Evolutionary conservation across 2,888 invertebrate genomes (phyloP), one percentile per base, ranked within the genome.

Genomic region (Caenorhabditis drosophilae): DNA sequence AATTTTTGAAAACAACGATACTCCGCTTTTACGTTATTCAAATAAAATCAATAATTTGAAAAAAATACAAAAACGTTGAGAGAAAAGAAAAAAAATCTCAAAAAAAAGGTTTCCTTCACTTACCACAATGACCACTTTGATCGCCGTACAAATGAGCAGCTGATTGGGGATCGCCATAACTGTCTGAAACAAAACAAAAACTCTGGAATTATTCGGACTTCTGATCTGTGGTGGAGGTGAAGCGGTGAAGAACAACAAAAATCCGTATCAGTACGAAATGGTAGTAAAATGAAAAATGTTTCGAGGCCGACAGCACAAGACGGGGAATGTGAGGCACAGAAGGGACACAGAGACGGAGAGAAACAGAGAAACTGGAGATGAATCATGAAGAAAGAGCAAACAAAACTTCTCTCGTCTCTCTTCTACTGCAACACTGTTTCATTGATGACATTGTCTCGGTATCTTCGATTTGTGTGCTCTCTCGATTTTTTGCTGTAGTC

Each of bases 81-180:
- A 31, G 31, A 12, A 31, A 31, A 31, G 6, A 31, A 6, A 12
- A 12, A 9, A 31, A 9, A 31, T 31, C 31, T 31, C 12, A 9
- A 9, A 6, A 12, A 31, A 31, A 31, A n/a, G n/a, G n/a, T n/a
- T n/a, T n/a, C n/a, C n/a, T n/a, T n/a, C n/a, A 79, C 80, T 72
- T 27, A 81, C 81, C 42, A 81, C 67, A 54, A 81, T 77, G 35
- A 73, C 61, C 22, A 76, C 62, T 51, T 81, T 81, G 36, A 81
- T 67, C 38, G 56, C 76, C 22, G 70, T 57, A 46, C 79, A 74
- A 46, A 78, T 78, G 40, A 76, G 61, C 40, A 81, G 69, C 48
- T 80, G 80, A 54, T 73, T 66, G 9, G 80, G 80, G 35, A 80
- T 69, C n/a, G 76, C 78, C 79, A 78, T 79, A n/a, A 34, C 9